A percentile compares a stretch with the other conserved stretches of the same genome.
These are phyloP conservation scores for Lasioglossum leucozonium DNA, from an alignment of 2,888 invertebrate genomes.

Conservation along the genomic window DNA sequence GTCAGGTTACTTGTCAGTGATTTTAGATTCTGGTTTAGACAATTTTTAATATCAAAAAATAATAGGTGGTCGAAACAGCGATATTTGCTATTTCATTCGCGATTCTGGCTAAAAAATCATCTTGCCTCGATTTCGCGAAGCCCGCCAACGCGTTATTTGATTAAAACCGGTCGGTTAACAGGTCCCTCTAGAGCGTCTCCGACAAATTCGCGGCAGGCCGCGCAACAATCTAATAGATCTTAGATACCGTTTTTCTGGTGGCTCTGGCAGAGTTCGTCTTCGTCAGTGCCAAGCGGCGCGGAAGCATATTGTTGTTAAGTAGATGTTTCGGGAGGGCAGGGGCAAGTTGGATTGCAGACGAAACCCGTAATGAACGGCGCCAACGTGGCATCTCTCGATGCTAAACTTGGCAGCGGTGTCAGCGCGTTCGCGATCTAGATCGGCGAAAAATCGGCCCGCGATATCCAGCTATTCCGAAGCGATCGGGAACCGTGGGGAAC, in stretches of 20 bases:
- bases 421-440: slow-evolving; percentile 33
- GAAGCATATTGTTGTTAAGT: slow-evolving; percentile 52
- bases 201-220: neutral
- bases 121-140: neutral
- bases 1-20: too few species aligned
- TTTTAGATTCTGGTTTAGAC: too few species aligned
- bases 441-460: slow-evolving; percentile 22
- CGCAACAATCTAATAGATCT: slow-evolving; percentile 20
- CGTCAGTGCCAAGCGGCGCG: slow-evolving; percentile 36
- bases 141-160: too few species aligned
- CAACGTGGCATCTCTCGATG: slow-evolving; percentile 24
- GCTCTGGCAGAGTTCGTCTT: slow-evolving; percentile 37
- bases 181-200: neutral
- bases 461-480: slow-evolving; percentile 16
- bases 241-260: neutral
- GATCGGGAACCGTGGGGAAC: neutral
- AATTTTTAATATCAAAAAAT: too few species aligned
- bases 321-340: slow-evolving; percentile 24
- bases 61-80: too few species aligned
- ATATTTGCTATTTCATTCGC: too few species aligned
- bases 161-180: neutral
- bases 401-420: slow-evolving; percentile 54
- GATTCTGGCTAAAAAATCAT: neutral
- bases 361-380: slow-evolving; percentile 49
- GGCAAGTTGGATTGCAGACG: slow-evolving; percentile 15